Percentiles rank a stretch among this genome's conserved stretches.
Evolutionary conservation across 2,888 invertebrate genomes (phyloP).

Genomic region (Sphaerophoria rueppellii): DNA sequence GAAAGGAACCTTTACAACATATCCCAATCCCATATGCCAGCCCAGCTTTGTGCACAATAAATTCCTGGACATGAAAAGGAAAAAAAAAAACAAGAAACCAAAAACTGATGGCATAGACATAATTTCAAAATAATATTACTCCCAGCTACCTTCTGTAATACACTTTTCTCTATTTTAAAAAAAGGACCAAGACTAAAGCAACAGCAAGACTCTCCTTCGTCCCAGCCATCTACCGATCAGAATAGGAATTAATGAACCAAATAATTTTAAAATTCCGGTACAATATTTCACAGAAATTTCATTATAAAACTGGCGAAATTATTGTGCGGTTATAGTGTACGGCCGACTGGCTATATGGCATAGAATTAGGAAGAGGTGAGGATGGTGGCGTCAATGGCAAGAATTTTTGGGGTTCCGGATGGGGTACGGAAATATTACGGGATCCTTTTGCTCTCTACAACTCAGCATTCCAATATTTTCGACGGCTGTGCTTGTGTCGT

Average conservation of each 20-base stretch:
- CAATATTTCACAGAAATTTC: conserved; percentile 76
- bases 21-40: conserved; percentile 20
- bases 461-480: conserved; percentile 20
- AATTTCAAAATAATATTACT: conserved; percentile 59
- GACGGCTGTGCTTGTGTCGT: conserved; percentile 38
- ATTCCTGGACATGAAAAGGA: conserved; percentile 36
- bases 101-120: conserved; percentile 59
- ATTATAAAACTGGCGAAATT: conserved; percentile 74
- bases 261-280: conserved; percentile 75
- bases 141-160: not conserved
- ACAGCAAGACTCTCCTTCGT: not conserved
- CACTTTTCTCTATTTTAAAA: conserved; percentile 5
- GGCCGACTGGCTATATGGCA: conserved; percentile 16
- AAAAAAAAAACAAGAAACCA: conserved; percentile 24
- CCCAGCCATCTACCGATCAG: conserved; percentile 60
- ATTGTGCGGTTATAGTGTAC: conserved; percentile 70
- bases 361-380: not conserved
- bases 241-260: conserved; percentile 75
- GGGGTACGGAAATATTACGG: conserved; percentile 10
- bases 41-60: conserved; percentile 25
- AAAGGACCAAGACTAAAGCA: conserved; percentile 25
- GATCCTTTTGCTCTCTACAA: conserved; percentile 23
- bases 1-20: too few species aligned
- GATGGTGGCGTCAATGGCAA: not conserved
- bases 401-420: conserved; percentile 2